Evolutionary conservation across 2,113 vertebrate genomes (phyloP).

Genomic region (Eulemur macaco): DNA sequence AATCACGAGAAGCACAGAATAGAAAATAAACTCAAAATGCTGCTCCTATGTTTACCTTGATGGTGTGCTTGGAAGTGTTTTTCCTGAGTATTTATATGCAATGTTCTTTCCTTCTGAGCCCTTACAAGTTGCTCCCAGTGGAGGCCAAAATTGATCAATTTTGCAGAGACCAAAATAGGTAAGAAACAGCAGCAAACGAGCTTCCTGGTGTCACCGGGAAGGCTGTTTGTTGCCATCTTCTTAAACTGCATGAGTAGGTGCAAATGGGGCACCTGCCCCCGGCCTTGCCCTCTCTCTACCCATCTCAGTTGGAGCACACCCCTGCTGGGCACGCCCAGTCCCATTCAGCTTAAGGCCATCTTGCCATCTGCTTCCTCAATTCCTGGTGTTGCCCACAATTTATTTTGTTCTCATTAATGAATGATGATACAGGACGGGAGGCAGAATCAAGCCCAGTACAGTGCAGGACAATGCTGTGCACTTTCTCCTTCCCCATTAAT

Average conservation of each 20-base stretch:
- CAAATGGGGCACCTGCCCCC: conserved; percentile 76
- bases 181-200: conserved; percentile 71
- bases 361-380: conserved; percentile 67
- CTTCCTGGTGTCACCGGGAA: conserved; percentile 51
- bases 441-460: background rate
- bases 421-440: conserved; percentile 3
- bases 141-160: conserved; percentile 69
- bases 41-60: background rate
- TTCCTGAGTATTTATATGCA: conserved; percentile 44
- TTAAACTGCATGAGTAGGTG: conserved; percentile 68
- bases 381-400: conserved; percentile 58
- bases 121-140: conserved; percentile 51
- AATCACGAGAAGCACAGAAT: background rate
- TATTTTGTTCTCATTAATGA: conserved; percentile 66
- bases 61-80: background rate
- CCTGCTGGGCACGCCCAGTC: conserved; percentile 48
- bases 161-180: conserved; percentile 69
- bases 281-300: conserved; percentile 69
- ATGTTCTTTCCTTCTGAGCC: conserved; percentile 48
- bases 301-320: conserved; percentile 33
- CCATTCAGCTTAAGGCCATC: conserved; percentile 52
- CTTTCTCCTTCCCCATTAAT: background rate
- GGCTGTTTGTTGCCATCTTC: conserved; percentile 58
- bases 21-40: conserved; percentile 45
- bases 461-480: background rate